These are phyloP conservation scores for Stichodactyla helianthus DNA, from an alignment of 64 coral and sea anemone genomes.

Conservation along the genomic window DNA sequence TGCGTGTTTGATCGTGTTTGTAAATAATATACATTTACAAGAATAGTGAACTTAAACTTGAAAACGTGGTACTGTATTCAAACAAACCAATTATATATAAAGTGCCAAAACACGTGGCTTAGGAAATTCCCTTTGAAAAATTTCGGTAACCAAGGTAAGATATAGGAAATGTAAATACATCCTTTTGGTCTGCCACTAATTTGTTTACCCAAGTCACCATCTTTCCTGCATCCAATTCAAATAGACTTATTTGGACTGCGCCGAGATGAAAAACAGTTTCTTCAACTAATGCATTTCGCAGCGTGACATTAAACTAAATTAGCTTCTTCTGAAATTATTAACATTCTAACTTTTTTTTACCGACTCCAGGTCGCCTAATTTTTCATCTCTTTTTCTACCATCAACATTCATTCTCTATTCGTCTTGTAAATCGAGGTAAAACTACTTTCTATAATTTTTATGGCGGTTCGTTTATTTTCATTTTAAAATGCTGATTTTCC, in stretches of 20 bases:
- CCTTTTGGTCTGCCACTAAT: background rate
- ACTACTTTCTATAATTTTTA: background rate
- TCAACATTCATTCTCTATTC: background rate
- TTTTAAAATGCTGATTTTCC: background rate
- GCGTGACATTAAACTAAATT: background rate
- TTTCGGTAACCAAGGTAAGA: background rate
- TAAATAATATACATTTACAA: background rate
- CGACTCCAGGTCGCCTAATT: background rate
- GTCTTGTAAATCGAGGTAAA: background rate
- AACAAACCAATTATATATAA: background rate
- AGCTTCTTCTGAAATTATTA: constrained; percentile 1
- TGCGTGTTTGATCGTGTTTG: background rate
- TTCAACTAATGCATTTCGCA: constrained; percentile 10
- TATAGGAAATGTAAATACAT: background rate
- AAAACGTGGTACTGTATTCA: background rate
- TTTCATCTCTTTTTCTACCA: background rate
- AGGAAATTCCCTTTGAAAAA: background rate
- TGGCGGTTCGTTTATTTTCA: background rate
- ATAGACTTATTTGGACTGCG: background rate
- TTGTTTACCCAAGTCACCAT: background rate
- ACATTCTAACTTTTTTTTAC: background rate
- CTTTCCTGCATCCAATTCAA: background rate
- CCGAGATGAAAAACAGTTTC: constrained; percentile 13
- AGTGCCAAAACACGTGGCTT: background rate
- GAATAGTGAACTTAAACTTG: background rate